A percentile compares a stretch with the other conserved stretches of the same genome.
These are phyloP conservation scores for Daboia siamensis DNA, from an alignment of 2,113 vertebrate genomes.

Conservation along the genomic window DNA sequence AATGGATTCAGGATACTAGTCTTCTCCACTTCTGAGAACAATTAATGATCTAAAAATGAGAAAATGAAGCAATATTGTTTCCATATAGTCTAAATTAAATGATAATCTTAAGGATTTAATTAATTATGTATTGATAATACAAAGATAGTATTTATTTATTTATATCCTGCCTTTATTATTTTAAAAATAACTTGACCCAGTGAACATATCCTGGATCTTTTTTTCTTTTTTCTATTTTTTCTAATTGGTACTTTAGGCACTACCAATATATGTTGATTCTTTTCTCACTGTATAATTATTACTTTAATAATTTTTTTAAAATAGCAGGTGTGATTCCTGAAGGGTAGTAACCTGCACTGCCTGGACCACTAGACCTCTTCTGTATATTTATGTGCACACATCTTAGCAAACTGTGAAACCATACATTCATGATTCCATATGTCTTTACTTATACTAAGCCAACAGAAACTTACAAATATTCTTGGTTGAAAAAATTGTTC, in stretches of 20 bases:
- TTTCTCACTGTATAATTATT: neutral
- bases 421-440: slow-evolving; percentile 25
- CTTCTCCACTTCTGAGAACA: neutral
- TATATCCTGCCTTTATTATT: neutral
- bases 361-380: neutral
- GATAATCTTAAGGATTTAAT: neutral
- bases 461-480: slow-evolving; percentile 41
- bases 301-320: neutral
- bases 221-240: neutral
- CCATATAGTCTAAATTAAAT: neutral
- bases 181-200: neutral
- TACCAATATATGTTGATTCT: neutral
- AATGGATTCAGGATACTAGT: neutral
- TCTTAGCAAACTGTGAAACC: slow-evolving; percentile 25
- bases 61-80: neutral
- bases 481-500: slow-evolving; percentile 44
- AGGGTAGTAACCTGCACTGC: slow-evolving; percentile 19
- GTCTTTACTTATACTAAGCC: slow-evolving; percentile 42
- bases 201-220: neutral
- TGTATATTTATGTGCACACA: neutral
- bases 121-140: neutral
- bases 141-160: neutral
- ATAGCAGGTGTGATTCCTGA: slow-evolving; percentile 34
- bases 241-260: neutral
- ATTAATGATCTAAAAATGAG: neutral